Evolutionary conservation across 2,888 invertebrate genomes (phyloP), one percentile per base, ranked within the genome.

Genomic region (Carabus problematicus): DNA sequence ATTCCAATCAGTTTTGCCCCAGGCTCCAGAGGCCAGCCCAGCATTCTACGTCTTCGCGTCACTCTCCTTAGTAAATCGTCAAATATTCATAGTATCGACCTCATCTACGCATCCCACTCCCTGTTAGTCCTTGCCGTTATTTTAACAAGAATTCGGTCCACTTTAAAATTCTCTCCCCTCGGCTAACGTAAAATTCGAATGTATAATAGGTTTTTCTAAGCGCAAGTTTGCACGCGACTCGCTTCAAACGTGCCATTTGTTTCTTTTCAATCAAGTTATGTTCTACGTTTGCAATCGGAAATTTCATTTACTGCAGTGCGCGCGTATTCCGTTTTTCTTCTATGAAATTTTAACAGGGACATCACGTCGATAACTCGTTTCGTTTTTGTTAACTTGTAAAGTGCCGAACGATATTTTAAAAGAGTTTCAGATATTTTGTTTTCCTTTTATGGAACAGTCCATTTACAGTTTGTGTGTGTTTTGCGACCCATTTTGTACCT

Each of bases 351-450:
- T 49, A 47, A 39, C 52, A 52, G 60, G 43, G 43, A 60, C 60
- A 60, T 60, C 54, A 63, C 63, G 63, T 63, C 63, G 63, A 54
- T 52, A 54, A 63, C 63, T 63, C 63, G 49, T 52, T 52, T 52
- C 40, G 49, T 63, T 52, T 63, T 63, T 63, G 63, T 63, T 63
- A 47, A 54, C 52, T 63, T 63, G 41, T 63, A 52, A 52, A 63
- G 63, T 54, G 63, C 41, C 63, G 63, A 54, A 63, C 63, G 63
- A 63, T 63, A 63, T 63, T 63, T 63, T 63, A 63, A 63, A 63
- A 63, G 63, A 54, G 54, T 54, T 52, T 63, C 14, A 54, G 54
- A 63, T 63, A 63, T 63, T 63, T 63, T 54, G 63, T 63, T 63
- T 63, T 63, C 54, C 63, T 54, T 63, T 29, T 29, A 29, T 29